Conservation (phyloP, 23 tunicate genomes). For the Halocynthia aurantium region DNA sequence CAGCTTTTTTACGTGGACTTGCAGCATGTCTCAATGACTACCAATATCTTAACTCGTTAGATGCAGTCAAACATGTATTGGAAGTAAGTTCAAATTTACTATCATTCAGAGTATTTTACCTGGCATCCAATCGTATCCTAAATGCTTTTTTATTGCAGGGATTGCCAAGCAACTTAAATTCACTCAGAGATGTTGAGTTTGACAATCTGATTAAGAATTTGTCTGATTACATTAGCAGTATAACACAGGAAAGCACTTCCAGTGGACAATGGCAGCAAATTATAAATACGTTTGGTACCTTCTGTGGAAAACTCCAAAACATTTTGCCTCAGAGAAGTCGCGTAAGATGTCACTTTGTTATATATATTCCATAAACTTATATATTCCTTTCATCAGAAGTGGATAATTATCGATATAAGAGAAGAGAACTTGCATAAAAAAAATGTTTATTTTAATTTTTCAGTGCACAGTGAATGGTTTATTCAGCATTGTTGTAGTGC, state of each 20-base stretch:
- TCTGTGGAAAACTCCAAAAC: not conserved
- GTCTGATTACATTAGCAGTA: slow-evolving; percentile 5
- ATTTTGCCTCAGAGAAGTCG: not conserved
- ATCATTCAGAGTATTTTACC: not conserved
- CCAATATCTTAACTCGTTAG: slow-evolving; percentile 27
- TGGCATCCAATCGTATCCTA: not conserved
- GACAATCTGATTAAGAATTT: slow-evolving; percentile 17
- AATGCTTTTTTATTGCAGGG: slow-evolving; percentile 7
- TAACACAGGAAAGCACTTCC: not conserved
- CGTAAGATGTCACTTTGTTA: not conserved
- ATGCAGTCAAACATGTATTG: slow-evolving; percentile 32
- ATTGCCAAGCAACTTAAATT: slow-evolving; percentile 16
- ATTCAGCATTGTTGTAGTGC: slow-evolving; percentile 2
- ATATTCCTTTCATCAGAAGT: not conserved
- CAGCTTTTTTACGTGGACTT: slow-evolving; percentile 21
- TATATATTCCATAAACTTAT: not conserved
- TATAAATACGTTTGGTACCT: not conserved
- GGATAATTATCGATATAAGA: not conserved
- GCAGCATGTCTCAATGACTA: slow-evolving; percentile 51
- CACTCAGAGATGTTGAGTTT: slow-evolving; percentile 6
- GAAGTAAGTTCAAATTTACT: slow-evolving; percentile 34
- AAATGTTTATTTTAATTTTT: not conserved
- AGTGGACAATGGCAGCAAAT: slow-evolving; percentile 24
- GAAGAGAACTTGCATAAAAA: not conserved
- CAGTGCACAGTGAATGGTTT: slow-evolving; percentile 15